A percentile compares a stretch with the other conserved stretches of the same genome.
phyloP scores from a whole-genome alignment of 2,113 vertebrate species.

The Marmota monax region DNA sequence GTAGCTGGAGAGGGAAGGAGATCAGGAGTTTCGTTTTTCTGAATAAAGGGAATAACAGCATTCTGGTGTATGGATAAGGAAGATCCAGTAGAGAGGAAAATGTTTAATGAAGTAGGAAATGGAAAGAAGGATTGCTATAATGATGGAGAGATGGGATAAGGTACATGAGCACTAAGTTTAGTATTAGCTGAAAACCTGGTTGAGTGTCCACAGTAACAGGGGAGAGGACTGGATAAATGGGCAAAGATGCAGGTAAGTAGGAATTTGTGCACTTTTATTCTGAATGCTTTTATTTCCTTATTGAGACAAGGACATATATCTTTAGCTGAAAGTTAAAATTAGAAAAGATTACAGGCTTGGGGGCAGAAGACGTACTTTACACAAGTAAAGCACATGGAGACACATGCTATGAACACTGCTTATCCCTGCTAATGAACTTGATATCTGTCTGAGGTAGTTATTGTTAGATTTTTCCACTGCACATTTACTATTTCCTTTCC shows the following conservation, averaged over 20 bases:
- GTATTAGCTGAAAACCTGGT: background rate
- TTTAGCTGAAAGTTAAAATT: background rate
- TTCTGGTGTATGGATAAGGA: background rate
- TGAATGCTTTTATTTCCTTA: background rate
- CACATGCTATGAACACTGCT: too few species aligned
- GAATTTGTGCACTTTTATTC: background rate
- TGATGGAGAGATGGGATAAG: background rate
- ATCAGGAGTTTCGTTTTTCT: background rate
- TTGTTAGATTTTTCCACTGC: background rate
- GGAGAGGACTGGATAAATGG: background rate
- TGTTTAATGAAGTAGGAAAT: background rate
- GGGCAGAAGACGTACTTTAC: background rate
- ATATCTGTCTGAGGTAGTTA: background rate
- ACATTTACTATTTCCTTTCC: background rate
- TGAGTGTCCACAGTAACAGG: background rate
- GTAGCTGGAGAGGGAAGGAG: background rate
- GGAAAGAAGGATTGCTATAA: background rate
- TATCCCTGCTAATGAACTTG: background rate
- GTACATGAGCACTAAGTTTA: background rate
- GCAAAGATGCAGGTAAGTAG: background rate
- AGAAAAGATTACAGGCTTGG: background rate
- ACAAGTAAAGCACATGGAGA: background rate
- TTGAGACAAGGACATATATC: background rate
- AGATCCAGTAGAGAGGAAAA: background rate
- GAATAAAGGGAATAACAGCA: background rate